Percentiles rank a stretch among this genome's conserved stretches.
phyloP scores from a whole-genome alignment of 1,140 invertebrate species.

The Hypothenemus hampei region DNA sequence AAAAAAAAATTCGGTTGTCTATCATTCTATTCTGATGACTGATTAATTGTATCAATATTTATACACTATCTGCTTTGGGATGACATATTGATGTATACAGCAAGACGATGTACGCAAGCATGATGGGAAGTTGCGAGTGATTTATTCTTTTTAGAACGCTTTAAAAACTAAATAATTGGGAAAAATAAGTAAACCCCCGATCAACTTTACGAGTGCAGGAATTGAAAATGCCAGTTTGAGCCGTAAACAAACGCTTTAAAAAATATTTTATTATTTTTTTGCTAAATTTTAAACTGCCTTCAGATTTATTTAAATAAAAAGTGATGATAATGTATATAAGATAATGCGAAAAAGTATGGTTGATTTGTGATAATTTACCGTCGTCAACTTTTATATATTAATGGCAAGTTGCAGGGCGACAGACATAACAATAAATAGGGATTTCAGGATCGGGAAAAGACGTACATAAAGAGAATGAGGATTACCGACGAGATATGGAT shows the following conservation, averaged over 20 bases:
- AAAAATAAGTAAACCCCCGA: slow-evolving; percentile 18
- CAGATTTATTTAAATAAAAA: too few species aligned
- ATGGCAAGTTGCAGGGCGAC: slow-evolving; percentile 19
- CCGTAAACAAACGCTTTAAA: too few species aligned
- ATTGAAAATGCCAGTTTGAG: too few species aligned
- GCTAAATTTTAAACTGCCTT: too few species aligned
- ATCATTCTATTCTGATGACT: slow-evolving; percentile 29
- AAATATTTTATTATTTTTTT: too few species aligned
- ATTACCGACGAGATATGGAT: slow-evolving; percentile 18
- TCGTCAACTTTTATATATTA: slow-evolving; percentile 15
- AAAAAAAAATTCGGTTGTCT: slow-evolving; percentile 27
- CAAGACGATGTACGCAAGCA: slow-evolving; percentile 25
- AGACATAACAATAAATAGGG: slow-evolving; percentile 22
- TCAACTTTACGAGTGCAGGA: too few species aligned
- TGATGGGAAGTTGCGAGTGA: slow-evolving; percentile 21
- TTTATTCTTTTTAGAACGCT: slow-evolving; percentile 17
- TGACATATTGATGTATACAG: slow-evolving; percentile 30
- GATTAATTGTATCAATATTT: slow-evolving; percentile 31
- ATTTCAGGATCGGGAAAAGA: slow-evolving; percentile 21
- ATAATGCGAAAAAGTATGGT: too few species aligned
- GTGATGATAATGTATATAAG: too few species aligned
- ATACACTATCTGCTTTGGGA: slow-evolving; percentile 27
- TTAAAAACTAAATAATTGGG: slow-evolving; percentile 21
- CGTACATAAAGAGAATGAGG: slow-evolving; percentile 24
- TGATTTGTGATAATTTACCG: slow-evolving; percentile 16